phyloP scores from a whole-genome alignment of 2,888 invertebrate genomes.

The Anagyrus pseudococci region DNA sequence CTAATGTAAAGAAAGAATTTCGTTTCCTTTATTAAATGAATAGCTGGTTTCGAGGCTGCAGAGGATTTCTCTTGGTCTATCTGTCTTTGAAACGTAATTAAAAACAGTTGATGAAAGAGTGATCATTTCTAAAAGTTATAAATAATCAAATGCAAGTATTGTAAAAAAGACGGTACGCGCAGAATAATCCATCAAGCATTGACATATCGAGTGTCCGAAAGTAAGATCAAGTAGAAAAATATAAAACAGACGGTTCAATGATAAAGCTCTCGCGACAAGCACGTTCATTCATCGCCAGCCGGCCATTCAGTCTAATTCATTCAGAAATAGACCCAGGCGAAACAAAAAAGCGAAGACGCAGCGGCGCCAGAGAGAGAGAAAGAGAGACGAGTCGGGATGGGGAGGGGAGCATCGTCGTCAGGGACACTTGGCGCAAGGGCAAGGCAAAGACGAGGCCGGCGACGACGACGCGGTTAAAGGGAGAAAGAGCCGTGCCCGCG shows the following conservation, averaged over 20 bases:
- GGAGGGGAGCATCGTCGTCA: constrained; percentile 22
- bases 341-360: constrained; percentile 18
- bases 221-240: too few species aligned
- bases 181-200: too few species aligned
- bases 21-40: too few species aligned
- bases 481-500: constrained; percentile 1
- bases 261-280: neutral
- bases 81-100: too few species aligned
- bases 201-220: too few species aligned
- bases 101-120: too few species aligned
- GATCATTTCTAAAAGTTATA: too few species aligned
- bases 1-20: too few species aligned
- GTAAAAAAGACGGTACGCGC: too few species aligned
- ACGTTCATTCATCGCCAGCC: neutral
- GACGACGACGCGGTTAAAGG: constrained; percentile 22
- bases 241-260: neutral
- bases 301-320: constrained; percentile 42
- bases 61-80: too few species aligned
- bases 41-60: too few species aligned
- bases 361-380: constrained; percentile 35
- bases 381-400: constrained; percentile 20
- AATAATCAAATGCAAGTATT: too few species aligned
- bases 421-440: constrained; percentile 25
- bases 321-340: constrained; percentile 23
- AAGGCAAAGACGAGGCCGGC: constrained; percentile 18